Percentiles rank a stretch among this genome's conserved stretches.
Conservation (phyloP, 1,140 invertebrate species). For the Samia ricini region DNA sequence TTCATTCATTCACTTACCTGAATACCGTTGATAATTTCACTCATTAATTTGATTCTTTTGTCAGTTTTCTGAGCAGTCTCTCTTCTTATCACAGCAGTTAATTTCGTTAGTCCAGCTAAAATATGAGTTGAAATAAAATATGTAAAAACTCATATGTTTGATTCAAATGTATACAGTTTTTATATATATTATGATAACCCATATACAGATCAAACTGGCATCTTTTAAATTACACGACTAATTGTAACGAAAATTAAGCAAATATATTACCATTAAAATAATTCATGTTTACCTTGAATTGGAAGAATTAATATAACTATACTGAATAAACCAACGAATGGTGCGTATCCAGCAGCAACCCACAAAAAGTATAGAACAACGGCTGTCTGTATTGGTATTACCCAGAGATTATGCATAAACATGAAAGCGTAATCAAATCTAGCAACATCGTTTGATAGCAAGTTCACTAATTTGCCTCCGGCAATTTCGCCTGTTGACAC, state of each 20-base stretch:
- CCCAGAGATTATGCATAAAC: constrained; percentile 82
- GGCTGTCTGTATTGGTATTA: constrained; percentile 83
- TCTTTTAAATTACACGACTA: background rate
- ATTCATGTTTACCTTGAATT: constrained; percentile 78
- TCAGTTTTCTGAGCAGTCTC: constrained; percentile 84
- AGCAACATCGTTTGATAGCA: constrained; percentile 89
- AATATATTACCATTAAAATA: no score
- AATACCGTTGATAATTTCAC: constrained; percentile 86
- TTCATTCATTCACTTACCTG: no score
- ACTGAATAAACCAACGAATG: constrained; percentile 83
- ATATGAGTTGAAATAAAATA: constrained; percentile 12
- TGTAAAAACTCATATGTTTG: background rate
- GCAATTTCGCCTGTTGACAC: constrained; percentile 84
- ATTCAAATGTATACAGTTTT: background rate
- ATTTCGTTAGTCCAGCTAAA: constrained; percentile 56
- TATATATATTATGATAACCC: background rate
- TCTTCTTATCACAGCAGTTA: constrained; percentile 57
- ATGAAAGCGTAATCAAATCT: constrained; percentile 81
- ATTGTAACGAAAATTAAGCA: background rate
- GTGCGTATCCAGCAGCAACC: constrained; percentile 80
- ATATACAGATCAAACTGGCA: no score
- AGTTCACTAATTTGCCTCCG: constrained; percentile 89
- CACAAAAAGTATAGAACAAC: constrained; percentile 83
- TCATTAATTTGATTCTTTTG: constrained; percentile 88
- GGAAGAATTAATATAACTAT: constrained; percentile 81